Evolutionary conservation across 2,797 vertebrate species (phyloP), one percentile per base, ranked within the genome.

Genomic region (Aeoliscus strigatus): DNA sequence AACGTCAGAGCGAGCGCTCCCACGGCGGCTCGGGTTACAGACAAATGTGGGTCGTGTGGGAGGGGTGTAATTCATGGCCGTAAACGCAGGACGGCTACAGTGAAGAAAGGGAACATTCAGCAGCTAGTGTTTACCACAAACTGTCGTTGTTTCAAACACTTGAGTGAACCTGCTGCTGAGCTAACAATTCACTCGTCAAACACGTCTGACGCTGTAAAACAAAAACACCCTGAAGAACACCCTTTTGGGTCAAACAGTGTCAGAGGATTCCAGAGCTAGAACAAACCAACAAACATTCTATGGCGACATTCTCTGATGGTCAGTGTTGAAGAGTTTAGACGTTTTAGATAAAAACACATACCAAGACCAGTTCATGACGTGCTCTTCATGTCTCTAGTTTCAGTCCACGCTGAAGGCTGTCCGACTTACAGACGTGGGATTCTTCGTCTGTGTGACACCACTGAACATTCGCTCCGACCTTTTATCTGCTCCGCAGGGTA

Each of bases 141-240:
- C 18, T 6, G n/a, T n/a, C n/a, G n/a, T n/a, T n/a, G n/a, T n/a
- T 13, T 39, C 24, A 37, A 3, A 57, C 35, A 26, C n/a, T 46
- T 36, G 1, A 13, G 34, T 8, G 39, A 46, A 66, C 42, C 41
- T 38, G 32, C 9, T 28, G 31, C 39, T 53, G 42, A 39, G 77
- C 67, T 63, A 86, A 87, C 85, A 60, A 87, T 87, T 87, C 41
- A 86, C 82, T 47, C 66, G 32, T 42, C 39, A 84, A 58, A 81
- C 14, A 33, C 21, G 32, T 31, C 34, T 18, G 23, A 39, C 18
- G 8, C 5, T 9, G 9, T 25, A 3, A 25, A 54, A 33, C 3
- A 35, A 2, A 0, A 7, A 30, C 30, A 29, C 37, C 23, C 2
- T 5, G 15, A 31, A 14, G 1, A 23, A 5, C 27, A 34, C 8